Evolutionary conservation across 2,113 vertebrate genomes (phyloP), one percentile per base, ranked within the genome.

Genomic region (Leucopsar rothschildi): DNA sequence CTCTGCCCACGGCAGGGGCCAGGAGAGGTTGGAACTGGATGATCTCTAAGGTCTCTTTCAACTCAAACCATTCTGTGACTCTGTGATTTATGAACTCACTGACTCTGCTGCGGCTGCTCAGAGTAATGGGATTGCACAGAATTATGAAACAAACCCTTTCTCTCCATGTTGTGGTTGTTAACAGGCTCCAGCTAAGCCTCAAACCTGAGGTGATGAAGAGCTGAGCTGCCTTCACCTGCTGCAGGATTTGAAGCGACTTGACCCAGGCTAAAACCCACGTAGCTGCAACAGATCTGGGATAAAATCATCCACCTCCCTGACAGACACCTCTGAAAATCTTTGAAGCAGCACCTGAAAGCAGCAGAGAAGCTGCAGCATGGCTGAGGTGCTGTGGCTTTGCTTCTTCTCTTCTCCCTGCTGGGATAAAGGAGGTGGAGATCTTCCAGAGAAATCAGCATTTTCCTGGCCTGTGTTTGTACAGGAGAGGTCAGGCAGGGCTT

Each of bases 391-490:
- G 15, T 18, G 28, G 13, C n/a, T 95, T 88, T 20, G 5, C 31
- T 50, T 17, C 50, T 69, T 45, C 29, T 40, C 55, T 60, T 86
- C 39, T 70, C 50, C 19, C 23, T 42, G 23, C 21, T n/a, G 6
- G n/a, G 7, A 12, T 25, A 71, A 83, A 70, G 0, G 16, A 78
- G 33, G 9, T 1, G 0, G 53, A 93, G 40, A 7, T 75, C 44
- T 95, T 39, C 19, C 16, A 44, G 70, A 70, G 40, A 49, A 47
- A 65, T 71, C 61, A 64, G 44, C 53, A 37, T 76, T 95, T 91
- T 86, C 50, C 69, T 56, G 50, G 33, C 1, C 0, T 78, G 18
- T 78, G 52, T 88, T 92, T 92, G 60, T 19, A 69, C 73, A 78
- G 83, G n/a, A 1, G 5, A 88, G 86, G 69, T 81, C 56, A 88